Base-by-base conservation (phyloP, 2,113 vertebrate genomes). In the Telmatochromis sp. region DNA sequence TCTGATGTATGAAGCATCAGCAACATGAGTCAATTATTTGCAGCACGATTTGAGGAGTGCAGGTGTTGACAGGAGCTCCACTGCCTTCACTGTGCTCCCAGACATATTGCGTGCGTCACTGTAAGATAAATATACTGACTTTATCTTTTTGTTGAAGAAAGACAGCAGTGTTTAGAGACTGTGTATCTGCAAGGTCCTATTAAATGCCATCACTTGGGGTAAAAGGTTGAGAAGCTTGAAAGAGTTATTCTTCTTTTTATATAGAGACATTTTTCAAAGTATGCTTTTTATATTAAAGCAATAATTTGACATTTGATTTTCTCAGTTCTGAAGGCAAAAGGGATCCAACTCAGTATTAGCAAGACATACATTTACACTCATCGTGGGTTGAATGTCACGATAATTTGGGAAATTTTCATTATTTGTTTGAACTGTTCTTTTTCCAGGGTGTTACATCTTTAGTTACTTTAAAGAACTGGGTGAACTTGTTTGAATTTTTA, bases 21-120 rank as follows among this genome's bases (percentile, higher is more conserved):
- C 85, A 85, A 86, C 88, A 73, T 47, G 75, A 94, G 63, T 93
- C 90, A 87, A 88, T 92, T 94, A 94, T 87, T 85, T 83, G 68
- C 89, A 81, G 84, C 89, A 45, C 9, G 21, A 68, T 92, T 84
- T 90, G 75, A 89, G 80, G 33, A 12, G 33, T 21, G 63, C 83
- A 82, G 80, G 83, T 90, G 91, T 60, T 87, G 88, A 91, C 82
- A 83, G 86, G 60, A 83, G 84, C 87, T 78, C 63, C 57, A 8
- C 55, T 80, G 55, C 60, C 75, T 86, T 82, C 51, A 7, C 78
- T 54, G 80, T 50, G 54, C 53, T 78, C 58, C 17, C 80, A 87
- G 83, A 86, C 82, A 86, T 58, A 45, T 53, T 83, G 71, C 63
- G 14, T 85, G 47, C 21, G 7, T 85, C 65, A 11, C 60, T 47